Evolutionary conservation across 1,140 invertebrate species (phyloP).

Genomic region (Conus ventricosus): DNA sequence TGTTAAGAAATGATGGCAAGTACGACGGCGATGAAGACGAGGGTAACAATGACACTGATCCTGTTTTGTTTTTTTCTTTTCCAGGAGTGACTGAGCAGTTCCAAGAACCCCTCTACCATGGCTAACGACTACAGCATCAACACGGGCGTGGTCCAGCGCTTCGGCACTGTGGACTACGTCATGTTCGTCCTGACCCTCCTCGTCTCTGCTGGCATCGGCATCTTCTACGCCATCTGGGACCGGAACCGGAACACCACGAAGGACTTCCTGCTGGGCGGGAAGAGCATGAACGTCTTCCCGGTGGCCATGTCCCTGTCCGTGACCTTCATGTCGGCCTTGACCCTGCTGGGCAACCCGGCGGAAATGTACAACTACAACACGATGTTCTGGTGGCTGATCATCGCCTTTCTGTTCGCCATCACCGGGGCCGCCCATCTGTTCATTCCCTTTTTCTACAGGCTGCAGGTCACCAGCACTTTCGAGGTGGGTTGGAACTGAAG

Average conservation of each 20-base stretch:
- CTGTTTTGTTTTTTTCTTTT: background rate
- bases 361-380: constrained; percentile 83
- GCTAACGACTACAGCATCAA: constrained; percentile 55
- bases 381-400: constrained; percentile 61
- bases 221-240: constrained; percentile 88
- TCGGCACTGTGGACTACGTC: constrained; percentile 54
- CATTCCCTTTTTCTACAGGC: constrained; percentile 71
- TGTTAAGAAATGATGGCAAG: no score
- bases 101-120: background rate
- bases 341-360: constrained; percentile 90
- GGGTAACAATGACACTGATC: no score
- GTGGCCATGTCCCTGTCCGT: constrained; percentile 68
- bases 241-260: constrained; percentile 89
- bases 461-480: constrained; percentile 70
- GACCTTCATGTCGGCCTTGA: constrained; percentile 92
- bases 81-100: background rate
- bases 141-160: constrained; percentile 49
- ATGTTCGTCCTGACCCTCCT: constrained; percentile 54
- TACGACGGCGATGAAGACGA: no score
- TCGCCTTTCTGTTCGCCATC: constrained; percentile 63
- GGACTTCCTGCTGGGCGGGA: constrained; percentile 86
- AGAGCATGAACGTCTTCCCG: constrained; percentile 80
- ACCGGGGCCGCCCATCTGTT: constrained; percentile 61
- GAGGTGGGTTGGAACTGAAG: constrained; percentile 57
- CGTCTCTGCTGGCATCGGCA: constrained; percentile 80